Conservation (phyloP, 2,797 vertebrate genomes). For the Tokudaia muenninki region DNA sequence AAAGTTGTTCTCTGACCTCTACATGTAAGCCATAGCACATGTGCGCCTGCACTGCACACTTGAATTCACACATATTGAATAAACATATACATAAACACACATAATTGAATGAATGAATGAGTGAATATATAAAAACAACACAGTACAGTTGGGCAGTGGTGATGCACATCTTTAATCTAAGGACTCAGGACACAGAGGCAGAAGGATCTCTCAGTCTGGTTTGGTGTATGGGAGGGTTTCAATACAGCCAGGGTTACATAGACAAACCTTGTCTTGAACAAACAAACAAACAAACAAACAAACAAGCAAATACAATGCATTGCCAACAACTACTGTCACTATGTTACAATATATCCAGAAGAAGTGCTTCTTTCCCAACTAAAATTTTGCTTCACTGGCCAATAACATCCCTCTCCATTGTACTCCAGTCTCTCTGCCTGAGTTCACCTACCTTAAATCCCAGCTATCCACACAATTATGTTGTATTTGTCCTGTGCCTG, state of each 20-base stretch:
- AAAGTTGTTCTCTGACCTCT: background rate
- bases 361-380: background rate
- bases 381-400: background rate
- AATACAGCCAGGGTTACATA: background rate
- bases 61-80: no score
- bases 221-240: background rate
- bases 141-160: background rate
- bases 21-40: background rate
- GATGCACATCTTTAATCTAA: background rate
- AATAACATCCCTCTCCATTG: background rate
- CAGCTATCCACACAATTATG: background rate
- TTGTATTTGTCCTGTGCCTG: background rate
- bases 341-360: background rate
- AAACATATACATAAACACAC: background rate
- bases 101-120: background rate
- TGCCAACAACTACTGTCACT: background rate
- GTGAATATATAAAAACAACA: background rate
- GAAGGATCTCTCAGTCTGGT: background rate
- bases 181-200: background rate
- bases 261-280: background rate
- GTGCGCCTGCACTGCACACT: background rate
- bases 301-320: no score
- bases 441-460: background rate
- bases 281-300: background rate
- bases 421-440: background rate